Conservation (phyloP, 2,888 invertebrate genomes). For the Geophilus truncorum region DNA sequence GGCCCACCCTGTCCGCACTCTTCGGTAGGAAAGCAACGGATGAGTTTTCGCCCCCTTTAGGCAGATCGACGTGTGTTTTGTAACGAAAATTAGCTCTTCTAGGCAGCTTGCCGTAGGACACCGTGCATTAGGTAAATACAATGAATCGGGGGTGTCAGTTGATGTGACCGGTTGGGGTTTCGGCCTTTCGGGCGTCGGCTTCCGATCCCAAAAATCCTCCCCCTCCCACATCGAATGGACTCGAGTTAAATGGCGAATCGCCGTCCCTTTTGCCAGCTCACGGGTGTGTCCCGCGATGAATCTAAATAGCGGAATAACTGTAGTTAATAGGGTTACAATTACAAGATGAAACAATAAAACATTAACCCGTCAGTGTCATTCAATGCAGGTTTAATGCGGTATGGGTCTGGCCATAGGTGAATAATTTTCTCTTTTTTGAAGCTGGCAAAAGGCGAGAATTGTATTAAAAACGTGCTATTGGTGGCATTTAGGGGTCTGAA, state of each 20-base stretch:
- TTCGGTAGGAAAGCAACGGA: conserved; percentile 19
- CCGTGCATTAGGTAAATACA: conserved; percentile 17
- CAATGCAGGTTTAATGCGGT: not conserved
- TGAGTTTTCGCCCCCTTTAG: conserved; percentile 18
- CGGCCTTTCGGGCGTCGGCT: conserved; percentile 19
- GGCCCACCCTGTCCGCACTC: conserved; percentile 23
- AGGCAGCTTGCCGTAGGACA: conserved; percentile 5
- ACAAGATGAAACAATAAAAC: not conserved
- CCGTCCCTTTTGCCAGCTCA: conserved; percentile 25
- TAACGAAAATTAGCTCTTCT: conserved; percentile 14
- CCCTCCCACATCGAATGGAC: conserved; percentile 15
- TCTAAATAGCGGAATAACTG: not conserved
- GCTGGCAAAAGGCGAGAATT: not conserved
- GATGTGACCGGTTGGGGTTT: not conserved
- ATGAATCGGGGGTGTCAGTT: not conserved
- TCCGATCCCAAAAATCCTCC: not conserved
- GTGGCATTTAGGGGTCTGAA: not conserved
- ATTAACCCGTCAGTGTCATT: not conserved
- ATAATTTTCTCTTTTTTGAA: not conserved
- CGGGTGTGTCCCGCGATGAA: not conserved
- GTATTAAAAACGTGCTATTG: not conserved
- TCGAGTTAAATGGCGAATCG: conserved; percentile 27
- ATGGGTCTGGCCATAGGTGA: not conserved
- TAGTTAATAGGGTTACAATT: not conserved
- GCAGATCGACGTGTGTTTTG: not conserved